Conservation (phyloP, 2,797 vertebrate genomes). For the Sarcoramphus papa region DNA sequence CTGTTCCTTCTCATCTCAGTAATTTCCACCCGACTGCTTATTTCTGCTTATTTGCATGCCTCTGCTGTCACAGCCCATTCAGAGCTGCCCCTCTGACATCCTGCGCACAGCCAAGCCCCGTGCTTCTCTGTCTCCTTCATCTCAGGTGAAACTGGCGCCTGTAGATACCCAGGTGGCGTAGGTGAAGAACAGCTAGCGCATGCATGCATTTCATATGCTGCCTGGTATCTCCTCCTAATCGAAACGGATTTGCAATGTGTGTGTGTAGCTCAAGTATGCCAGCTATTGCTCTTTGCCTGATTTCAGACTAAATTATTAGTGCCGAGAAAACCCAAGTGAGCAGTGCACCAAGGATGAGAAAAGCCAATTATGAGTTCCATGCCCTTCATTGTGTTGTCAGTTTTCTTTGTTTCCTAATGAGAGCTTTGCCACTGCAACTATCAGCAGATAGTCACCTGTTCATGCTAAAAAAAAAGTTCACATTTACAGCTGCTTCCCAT, state of each 20-base stretch:
- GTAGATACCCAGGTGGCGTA: neutral
- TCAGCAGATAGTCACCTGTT: neutral
- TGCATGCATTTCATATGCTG: accelerated
- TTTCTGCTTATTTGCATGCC: neutral
- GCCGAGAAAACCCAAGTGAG: neutral
- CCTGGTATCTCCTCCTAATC: neutral
- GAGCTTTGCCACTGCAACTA: neutral
- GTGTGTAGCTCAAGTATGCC: neutral
- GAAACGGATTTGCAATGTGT: neutral
- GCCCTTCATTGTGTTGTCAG: neutral
- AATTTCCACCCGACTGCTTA: neutral
- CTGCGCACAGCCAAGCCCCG: neutral
- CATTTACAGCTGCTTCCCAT: neutral
- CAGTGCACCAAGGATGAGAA: neutral
- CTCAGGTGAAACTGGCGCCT: neutral
- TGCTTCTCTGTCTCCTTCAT: neutral
- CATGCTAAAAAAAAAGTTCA: neutral
- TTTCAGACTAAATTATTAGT: neutral
- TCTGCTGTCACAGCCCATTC: neutral
- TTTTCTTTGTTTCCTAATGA: neutral
- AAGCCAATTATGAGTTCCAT: neutral
- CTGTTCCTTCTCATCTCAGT: neutral
- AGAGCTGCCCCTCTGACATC: neutral
- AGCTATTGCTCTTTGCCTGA: neutral
- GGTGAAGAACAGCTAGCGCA: neutral